Conservation (phyloP, 2,888 invertebrate genomes). For the Leucophora obtusa region DNA sequence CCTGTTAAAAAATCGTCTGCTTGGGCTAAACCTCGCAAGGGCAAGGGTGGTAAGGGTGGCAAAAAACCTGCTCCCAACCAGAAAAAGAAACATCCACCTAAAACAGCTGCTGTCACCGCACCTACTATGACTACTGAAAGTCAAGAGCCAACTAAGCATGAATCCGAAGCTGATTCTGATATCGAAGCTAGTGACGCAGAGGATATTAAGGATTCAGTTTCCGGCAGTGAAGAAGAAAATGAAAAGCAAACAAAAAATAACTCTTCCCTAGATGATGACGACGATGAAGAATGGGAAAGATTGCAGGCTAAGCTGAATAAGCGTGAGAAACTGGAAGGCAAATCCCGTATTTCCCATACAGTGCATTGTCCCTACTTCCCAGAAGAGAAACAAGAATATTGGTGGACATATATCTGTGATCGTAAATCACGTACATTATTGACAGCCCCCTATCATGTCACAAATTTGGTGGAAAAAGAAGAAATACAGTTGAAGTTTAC, state of each 20-base stretch:
- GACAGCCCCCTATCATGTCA: constrained; percentile 95
- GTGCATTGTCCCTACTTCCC: constrained; percentile 99
- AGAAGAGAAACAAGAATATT: constrained; percentile 97
- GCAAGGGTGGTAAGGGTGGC: constrained; percentile 81
- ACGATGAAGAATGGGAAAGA: constrained; percentile 94
- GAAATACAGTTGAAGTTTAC: constrained; percentile 97
- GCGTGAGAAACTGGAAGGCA: constrained; percentile 93
- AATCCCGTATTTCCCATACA: constrained; percentile 95
- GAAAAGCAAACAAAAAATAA: constrained; percentile 81
- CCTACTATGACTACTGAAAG: constrained; percentile 44
- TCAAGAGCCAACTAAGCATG: constrained; percentile 71
- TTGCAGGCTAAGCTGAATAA: constrained; percentile 93
- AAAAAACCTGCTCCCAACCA: constrained; percentile 74
- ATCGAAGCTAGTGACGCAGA: constrained; percentile 80
- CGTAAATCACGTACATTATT: constrained; percentile 93
- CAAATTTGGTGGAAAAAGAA: constrained; percentile 92
- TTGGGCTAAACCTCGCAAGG: constrained; percentile 87
- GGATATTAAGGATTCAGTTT: constrained; percentile 76
- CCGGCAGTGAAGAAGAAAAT: constrained; percentile 82
- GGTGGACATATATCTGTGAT: constrained; percentile 99
- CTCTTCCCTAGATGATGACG: constrained; percentile 81
- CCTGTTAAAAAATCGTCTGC: constrained; percentile 87
- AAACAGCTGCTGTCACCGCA: constrained; percentile 72
- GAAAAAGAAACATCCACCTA: constrained; percentile 75
- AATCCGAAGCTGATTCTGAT: constrained; percentile 79